Evolutionary conservation across 2,888 invertebrate genomes (phyloP).

Genomic region (Boloria selene): DNA sequence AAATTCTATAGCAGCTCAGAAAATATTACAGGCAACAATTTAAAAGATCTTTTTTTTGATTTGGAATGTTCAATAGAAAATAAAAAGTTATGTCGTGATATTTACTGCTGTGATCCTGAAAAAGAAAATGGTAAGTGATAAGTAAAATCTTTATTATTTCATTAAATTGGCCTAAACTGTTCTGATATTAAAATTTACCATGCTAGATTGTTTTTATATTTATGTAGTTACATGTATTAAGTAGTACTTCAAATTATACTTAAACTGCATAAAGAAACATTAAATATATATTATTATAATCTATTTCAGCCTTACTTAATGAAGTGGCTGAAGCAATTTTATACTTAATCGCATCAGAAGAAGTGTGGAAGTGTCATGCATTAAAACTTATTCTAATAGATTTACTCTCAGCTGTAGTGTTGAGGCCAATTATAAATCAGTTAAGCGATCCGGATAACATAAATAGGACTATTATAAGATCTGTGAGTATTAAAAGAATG

Average conservation of each 20-base stretch:
- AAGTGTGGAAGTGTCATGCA: slow-evolving; percentile 92
- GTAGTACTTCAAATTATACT: not conserved
- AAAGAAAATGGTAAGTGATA: slow-evolving; percentile 82
- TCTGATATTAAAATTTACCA: no score
- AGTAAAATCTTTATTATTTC: no score
- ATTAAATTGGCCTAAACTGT: no score
- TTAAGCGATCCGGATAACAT: slow-evolving; percentile 95
- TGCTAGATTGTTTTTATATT: no score
- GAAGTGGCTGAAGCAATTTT: slow-evolving; percentile 92
- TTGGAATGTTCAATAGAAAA: slow-evolving; percentile 94
- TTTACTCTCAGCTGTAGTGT: slow-evolving; percentile 87
- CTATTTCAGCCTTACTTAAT: slow-evolving; percentile 86
- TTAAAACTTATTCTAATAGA: slow-evolving; percentile 89
- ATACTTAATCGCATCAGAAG: slow-evolving; percentile 91
- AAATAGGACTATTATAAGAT: slow-evolving; percentile 93
- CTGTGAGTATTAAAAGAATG: slow-evolving; percentile 82
- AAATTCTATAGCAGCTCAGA: slow-evolving; percentile 83
- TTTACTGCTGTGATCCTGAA: slow-evolving; percentile 87
- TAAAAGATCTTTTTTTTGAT: slow-evolving; percentile 91
- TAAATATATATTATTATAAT: slow-evolving; percentile 5
- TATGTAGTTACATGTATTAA: no score
- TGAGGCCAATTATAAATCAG: slow-evolving; percentile 86
- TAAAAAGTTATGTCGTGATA: slow-evolving; percentile 89
- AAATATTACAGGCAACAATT: slow-evolving; percentile 63
- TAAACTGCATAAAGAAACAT: no score